Conservation (phyloP, 1,140 invertebrate genomes). For the Metaphire vulgaris region DNA sequence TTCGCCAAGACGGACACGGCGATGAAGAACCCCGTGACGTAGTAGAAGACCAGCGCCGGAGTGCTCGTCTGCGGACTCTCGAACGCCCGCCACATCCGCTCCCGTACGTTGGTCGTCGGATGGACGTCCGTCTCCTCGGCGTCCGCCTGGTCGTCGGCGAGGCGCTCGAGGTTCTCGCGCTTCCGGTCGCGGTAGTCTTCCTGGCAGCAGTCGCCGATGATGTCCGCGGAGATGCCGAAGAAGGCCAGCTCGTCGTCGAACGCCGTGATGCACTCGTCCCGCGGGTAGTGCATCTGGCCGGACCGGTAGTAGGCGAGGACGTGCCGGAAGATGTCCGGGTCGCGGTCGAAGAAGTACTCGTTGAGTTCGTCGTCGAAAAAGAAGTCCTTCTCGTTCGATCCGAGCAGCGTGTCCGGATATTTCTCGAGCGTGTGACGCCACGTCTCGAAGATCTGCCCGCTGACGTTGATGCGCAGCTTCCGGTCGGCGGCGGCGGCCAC, state of each 20-base stretch:
- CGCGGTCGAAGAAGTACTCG: conserved; percentile 99
- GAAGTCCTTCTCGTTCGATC: conserved; percentile 95
- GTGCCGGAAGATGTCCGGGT: conserved; percentile 95
- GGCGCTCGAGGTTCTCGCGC: conserved; percentile 92
- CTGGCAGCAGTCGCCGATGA: conserved; percentile 96
- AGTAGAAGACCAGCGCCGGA: conserved; percentile 96
- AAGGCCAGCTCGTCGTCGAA: conserved; percentile 99
- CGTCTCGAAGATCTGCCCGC: conserved; percentile 86
- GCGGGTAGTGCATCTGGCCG: conserved; percentile 95
- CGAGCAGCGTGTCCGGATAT: conserved; percentile 96
- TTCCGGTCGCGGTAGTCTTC: conserved; percentile 97
- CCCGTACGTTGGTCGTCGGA: conserved; percentile 67
- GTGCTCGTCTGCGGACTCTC: conserved; percentile 99
- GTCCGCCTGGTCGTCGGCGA: conserved; percentile 89
- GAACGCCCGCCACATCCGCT: conserved; percentile 99
- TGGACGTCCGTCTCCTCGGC: conserved; percentile 12
- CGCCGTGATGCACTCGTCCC: conserved; percentile 95
- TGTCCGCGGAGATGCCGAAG: conserved; percentile 96
- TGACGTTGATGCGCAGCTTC: conserved; percentile 55
- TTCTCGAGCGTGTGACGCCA: conserved; percentile 98
- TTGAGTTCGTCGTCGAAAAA: conserved; percentile 97
- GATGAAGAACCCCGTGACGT: conserved; percentile 99
- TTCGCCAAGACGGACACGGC: conserved; percentile 98
- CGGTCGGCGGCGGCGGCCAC: conserved; percentile 30
- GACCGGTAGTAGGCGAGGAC: conserved; percentile 98